phyloP scores from a whole-genome alignment of 2,888 invertebrate genomes.

The Folsomia manolachei region DNA sequence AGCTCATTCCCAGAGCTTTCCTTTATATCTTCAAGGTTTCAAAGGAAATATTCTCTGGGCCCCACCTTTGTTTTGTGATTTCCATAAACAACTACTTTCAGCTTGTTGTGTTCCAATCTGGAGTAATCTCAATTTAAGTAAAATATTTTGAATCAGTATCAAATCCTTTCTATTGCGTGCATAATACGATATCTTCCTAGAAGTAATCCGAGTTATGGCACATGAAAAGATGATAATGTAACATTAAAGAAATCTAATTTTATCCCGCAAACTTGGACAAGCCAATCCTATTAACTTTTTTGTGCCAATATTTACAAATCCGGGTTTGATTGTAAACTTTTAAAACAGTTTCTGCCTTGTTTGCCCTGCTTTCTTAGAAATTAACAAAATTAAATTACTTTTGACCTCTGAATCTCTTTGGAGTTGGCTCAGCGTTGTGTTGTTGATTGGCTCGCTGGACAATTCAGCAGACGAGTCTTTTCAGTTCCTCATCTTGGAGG shows the following conservation, averaged over 20 bases:
- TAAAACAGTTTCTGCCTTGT: not conserved
- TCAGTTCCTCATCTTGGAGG: too few species aligned
- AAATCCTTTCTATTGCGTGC: not conserved
- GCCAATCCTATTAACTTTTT: not conserved
- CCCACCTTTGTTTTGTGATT: not conserved
- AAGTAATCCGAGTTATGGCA: not conserved
- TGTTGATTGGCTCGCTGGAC: not conserved
- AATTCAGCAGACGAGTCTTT: not conserved
- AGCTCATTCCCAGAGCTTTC: constrained; percentile 12
- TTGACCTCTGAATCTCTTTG: not conserved
- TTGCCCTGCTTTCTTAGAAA: not conserved
- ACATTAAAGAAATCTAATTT: not conserved
- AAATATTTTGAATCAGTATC: not conserved
- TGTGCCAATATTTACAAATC: too few species aligned
- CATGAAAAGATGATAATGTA: too few species aligned
- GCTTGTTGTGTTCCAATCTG: not conserved
- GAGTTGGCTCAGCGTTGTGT: not conserved
- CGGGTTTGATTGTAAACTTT: not conserved
- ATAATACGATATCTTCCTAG: not conserved
- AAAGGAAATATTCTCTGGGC: not conserved
- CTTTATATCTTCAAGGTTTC: not conserved
- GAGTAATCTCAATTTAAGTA: not conserved
- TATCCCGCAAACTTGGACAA: not conserved
- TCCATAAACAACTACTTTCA: not conserved
- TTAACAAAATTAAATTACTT: not conserved